Conservation (phyloP, 2,797 vertebrate species). For the Ispidina lecontei region DNA sequence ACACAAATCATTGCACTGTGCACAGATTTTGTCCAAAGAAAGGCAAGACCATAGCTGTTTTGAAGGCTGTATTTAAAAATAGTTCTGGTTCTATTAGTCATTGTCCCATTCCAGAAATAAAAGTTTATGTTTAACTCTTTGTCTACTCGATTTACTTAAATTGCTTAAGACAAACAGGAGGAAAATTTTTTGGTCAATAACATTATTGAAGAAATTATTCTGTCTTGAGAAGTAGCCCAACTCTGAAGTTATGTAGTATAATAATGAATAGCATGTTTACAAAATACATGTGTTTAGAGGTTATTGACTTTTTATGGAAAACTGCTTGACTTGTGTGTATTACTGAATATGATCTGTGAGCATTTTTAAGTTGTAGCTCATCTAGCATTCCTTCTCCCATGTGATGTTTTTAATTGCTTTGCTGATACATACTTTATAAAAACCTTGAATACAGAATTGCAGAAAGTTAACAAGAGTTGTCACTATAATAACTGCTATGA, state of each 20-base stretch:
- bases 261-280: not conserved
- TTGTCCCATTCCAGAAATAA: constrained; percentile 54
- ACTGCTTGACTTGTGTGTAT: not conserved
- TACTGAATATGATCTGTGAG: not conserved
- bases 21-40: constrained; percentile 66
- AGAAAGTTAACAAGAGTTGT: not conserved
- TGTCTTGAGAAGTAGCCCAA: not conserved
- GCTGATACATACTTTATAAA: not conserved
- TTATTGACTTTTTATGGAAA: not conserved
- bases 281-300: not conserved
- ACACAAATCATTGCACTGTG: constrained; percentile 19
- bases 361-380: not conserved
- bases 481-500: not conserved
- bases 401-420: constrained; percentile 1
- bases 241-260: not conserved
- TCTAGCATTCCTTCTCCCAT: not conserved
- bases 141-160: not conserved
- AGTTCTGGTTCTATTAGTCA: constrained; percentile 65
- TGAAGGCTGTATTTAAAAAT: constrained; percentile 60
- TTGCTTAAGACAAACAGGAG: not conserved
- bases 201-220: not conserved
- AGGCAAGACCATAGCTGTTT: constrained; percentile 60
- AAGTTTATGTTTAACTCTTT: constrained; percentile 54
- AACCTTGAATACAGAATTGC: not conserved
- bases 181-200: not conserved